Conservation (phyloP, 2,888 invertebrate species). For the Deilephila porcellus region DNA sequence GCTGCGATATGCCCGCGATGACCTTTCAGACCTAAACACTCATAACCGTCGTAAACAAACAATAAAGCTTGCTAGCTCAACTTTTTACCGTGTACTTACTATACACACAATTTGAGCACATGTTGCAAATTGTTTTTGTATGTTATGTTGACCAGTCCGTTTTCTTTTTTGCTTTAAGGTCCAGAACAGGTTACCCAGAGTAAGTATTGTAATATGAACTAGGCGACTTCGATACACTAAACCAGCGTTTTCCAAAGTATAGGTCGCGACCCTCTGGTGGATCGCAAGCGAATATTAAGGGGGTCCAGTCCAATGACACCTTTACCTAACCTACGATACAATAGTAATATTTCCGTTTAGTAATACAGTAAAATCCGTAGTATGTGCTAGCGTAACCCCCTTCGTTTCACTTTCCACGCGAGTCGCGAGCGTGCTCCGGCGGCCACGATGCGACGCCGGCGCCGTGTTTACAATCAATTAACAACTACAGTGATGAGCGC, state of each 20-base stretch:
- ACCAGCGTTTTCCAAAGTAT: background rate
- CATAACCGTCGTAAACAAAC: constrained; percentile 13
- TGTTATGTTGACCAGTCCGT: background rate
- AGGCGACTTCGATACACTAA: background rate
- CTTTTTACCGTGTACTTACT: constrained; percentile 26
- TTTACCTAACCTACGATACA: too few relatives aligned
- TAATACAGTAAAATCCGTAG: background rate
- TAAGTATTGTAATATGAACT: background rate
- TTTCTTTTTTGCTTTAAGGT: background rate
- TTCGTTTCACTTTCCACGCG: constrained; percentile 47
- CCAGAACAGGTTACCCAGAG: background rate
- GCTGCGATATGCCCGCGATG: background rate
- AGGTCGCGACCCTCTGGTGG: background rate
- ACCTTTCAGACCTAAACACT: constrained; percentile 13
- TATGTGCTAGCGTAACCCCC: constrained; percentile 31
- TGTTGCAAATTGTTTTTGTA: background rate
- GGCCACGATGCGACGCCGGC: constrained; percentile 30
- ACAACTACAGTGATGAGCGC: constrained; percentile 25
- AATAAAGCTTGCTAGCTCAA: constrained; percentile 11
- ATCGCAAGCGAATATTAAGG: too few relatives aligned
- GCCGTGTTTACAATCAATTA: constrained; percentile 44
- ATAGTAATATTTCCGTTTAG: too few relatives aligned
- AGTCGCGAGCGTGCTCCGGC: constrained; percentile 36
- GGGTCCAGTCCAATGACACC: too few relatives aligned
- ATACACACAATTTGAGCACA: background rate